These are phyloP conservation scores for Condylostylus longicornis DNA, from an alignment of 1,140 invertebrate genomes.

Conservation along the genomic window DNA sequence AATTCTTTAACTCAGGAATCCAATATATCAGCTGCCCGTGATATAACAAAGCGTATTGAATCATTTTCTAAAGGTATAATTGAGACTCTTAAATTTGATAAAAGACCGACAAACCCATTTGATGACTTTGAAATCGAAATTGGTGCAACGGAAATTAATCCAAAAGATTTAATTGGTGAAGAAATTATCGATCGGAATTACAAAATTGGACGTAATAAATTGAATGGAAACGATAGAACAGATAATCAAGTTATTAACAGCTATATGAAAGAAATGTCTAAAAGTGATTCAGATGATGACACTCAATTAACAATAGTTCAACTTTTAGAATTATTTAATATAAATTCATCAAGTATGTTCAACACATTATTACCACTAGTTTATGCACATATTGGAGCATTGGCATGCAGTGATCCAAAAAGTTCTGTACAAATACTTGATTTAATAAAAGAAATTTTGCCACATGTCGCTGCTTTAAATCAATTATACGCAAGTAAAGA, in stretches of 20 bases:
- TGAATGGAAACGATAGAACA: slow-evolving; percentile 28
- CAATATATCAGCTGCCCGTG: slow-evolving; percentile 21
- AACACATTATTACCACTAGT: slow-evolving; percentile 62
- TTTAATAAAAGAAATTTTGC: slow-evolving; percentile 78
- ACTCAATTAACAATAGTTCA: slow-evolving; percentile 14
- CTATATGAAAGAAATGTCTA: slow-evolving; percentile 4
- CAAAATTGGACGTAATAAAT: slow-evolving; percentile 23
- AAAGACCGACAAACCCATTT: slow-evolving; percentile 29
- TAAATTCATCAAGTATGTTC: slow-evolving; percentile 37
- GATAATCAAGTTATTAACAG: slow-evolving; percentile 18
- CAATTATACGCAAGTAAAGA: slow-evolving; percentile 39
- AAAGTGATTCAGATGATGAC: slow-evolving; percentile 25
- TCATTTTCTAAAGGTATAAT: slow-evolving; percentile 31
- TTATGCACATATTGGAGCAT: slow-evolving; percentile 63
- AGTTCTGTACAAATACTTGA: slow-evolving; percentile 82
- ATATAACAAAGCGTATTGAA: slow-evolving; percentile 29
- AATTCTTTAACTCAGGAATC: slow-evolving; percentile 23
- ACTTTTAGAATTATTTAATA: slow-evolving; percentile 26
- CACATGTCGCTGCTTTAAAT: slow-evolving; percentile 76
- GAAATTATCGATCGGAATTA: slow-evolving; percentile 20
- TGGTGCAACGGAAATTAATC: slow-evolving; percentile 26
- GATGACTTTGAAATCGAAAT: slow-evolving; percentile 30
- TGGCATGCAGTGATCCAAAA: slow-evolving; percentile 69
- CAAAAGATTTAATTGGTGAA: slow-evolving; percentile 19
- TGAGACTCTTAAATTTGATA: slow-evolving; percentile 30